Conservation (phyloP, 1,140 invertebrate species). For the Drosophila suzukii region DNA sequence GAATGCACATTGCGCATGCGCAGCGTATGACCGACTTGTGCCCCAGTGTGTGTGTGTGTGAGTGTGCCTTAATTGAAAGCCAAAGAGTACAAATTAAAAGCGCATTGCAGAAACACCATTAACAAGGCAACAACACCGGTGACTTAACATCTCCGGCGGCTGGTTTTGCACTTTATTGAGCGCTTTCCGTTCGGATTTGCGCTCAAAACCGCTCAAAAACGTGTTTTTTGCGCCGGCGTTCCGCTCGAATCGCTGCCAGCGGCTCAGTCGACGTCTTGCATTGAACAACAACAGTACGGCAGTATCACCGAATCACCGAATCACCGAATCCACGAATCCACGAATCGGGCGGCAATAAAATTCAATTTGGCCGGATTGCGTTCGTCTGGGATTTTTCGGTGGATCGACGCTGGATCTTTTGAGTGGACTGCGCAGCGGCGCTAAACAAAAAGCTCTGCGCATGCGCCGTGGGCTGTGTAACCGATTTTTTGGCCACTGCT, state of each 20-base stretch:
- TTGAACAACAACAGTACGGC: neutral
- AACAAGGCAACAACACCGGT: constrained; percentile 34
- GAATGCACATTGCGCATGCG: constrained; percentile 52
- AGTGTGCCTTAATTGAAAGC: constrained; percentile 66
- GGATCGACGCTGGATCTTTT: neutral
- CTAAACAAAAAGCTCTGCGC: constrained; percentile 48
- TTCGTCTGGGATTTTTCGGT: constrained; percentile 10
- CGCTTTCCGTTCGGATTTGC: constrained; percentile 55
- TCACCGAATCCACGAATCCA: constrained; percentile 18
- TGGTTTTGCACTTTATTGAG: constrained; percentile 78
- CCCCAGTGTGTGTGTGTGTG: constrained; percentile 1
- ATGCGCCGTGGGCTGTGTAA: constrained; percentile 67
- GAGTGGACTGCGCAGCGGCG: constrained; percentile 36
- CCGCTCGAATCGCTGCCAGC: constrained; percentile 6
- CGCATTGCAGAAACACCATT: constrained; percentile 65
- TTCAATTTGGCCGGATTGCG: constrained; percentile 53
- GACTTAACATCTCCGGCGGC: constrained; percentile 45
- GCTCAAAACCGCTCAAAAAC: constrained; percentile 60
- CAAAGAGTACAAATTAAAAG: constrained; percentile 70
- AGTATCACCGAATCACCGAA: neutral
- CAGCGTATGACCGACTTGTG: constrained; percentile 34
- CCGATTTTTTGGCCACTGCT: constrained; percentile 84
- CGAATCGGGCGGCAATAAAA: constrained; percentile 64
- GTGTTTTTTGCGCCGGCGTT: constrained; percentile 40
- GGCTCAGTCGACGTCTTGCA: constrained; percentile 3